A percentile compares a stretch with the other conserved stretches of the same genome.
phyloP scores from a whole-genome alignment of 2,888 invertebrate species.

The Phytoseiulus persimilis region DNA sequence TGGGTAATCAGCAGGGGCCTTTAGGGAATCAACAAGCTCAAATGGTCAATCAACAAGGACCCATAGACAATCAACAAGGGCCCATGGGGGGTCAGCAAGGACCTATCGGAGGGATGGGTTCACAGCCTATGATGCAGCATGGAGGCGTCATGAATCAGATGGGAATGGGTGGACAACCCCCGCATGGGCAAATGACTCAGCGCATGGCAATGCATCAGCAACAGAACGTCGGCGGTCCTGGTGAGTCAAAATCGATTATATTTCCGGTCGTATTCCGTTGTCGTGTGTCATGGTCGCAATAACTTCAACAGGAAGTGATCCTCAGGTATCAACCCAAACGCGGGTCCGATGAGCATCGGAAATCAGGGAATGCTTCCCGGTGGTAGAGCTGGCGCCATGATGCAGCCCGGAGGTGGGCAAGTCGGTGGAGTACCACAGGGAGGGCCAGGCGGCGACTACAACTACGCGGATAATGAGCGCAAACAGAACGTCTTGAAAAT shows the following conservation, averaged over 20 bases:
- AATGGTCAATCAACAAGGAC: background rate
- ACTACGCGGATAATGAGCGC: conserved; percentile 60
- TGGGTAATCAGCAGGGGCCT: conserved; percentile 7
- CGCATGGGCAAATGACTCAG: background rate
- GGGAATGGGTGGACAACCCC: background rate
- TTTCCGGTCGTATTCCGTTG: background rate
- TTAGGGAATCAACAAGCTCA: conserved; percentile 6
- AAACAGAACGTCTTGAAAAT: conserved; percentile 71
- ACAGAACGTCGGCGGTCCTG: conserved; percentile 18
- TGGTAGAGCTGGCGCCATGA: conserved; percentile 40
- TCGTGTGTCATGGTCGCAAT: background rate
- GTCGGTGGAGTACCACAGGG: conserved; percentile 11
- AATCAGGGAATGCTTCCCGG: conserved; percentile 40
- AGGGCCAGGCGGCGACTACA: conserved; percentile 52
- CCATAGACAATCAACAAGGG: background rate
- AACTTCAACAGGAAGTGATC: background rate
- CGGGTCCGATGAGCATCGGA: conserved; percentile 12
- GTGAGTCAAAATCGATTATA: background rate
- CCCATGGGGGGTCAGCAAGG: background rate
- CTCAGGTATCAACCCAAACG: background rate
- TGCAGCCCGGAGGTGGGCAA: conserved; percentile 38
- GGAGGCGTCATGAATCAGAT: background rate
- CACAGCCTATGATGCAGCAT: conserved; percentile 32
- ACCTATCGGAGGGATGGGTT: background rate
- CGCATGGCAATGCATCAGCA: conserved; percentile 21